Conservation (phyloP, 2,888 invertebrate genomes). For the Ormyrus nitidulus region DNA sequence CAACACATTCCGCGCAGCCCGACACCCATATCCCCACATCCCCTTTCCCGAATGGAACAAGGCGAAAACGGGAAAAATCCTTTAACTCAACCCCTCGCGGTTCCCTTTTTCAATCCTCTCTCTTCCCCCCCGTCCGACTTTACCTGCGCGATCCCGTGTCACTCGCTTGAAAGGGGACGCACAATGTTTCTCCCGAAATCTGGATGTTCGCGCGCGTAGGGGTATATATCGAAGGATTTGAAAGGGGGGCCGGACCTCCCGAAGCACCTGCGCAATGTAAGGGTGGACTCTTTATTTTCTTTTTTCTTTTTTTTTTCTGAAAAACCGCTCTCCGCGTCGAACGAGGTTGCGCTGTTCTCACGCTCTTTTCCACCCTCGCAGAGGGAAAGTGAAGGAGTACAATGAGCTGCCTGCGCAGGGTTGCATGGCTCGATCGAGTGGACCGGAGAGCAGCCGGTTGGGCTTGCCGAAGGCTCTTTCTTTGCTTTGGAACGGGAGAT, state of each 20-base stretch:
- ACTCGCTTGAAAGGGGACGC: slow-evolving; percentile 51
- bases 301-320: background rate
- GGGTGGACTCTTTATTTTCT: slow-evolving; percentile 53
- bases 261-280: slow-evolving; percentile 45
- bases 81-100: slow-evolving; percentile 45
- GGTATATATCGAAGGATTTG: slow-evolving; percentile 30
- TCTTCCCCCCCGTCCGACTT: slow-evolving; percentile 23
- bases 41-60: slow-evolving; percentile 45
- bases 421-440: slow-evolving; percentile 11
- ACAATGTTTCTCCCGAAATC: slow-evolving; percentile 65
- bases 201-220: slow-evolving; percentile 58
- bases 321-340: slow-evolving; percentile 24
- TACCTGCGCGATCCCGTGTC: slow-evolving; percentile 60
- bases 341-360: slow-evolving; percentile 65
- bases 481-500: no score
- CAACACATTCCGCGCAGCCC: slow-evolving; percentile 66
- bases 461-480: no score
- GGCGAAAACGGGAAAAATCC: slow-evolving; percentile 60
- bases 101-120: slow-evolving; percentile 9
- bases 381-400: background rate
- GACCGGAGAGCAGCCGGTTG: background rate
- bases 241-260: slow-evolving; percentile 38
- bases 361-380: slow-evolving; percentile 56
- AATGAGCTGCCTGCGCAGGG: background rate
- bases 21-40: background rate